Evolutionary conservation across 1,140 invertebrate species (phyloP).

Genomic region (Rhysida immarginata): DNA sequence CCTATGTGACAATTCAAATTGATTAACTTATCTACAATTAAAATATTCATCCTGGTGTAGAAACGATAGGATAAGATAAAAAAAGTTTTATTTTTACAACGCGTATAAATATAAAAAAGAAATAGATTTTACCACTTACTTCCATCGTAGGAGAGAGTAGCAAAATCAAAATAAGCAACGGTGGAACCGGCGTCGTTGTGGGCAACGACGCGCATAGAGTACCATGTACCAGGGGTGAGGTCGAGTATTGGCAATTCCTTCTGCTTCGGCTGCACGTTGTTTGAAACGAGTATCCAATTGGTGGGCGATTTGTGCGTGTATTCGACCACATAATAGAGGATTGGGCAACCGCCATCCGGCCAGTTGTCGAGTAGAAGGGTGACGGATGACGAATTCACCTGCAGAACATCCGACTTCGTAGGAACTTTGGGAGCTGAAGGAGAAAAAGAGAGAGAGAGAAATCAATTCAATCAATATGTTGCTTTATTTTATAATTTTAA

Average conservation of each 20-base stretch:
- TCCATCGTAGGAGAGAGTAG: slow-evolving; percentile 29
- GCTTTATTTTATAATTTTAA: no score
- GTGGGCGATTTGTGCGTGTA: slow-evolving; percentile 38
- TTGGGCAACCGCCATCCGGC: slow-evolving; percentile 77
- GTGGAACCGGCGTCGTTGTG: slow-evolving; percentile 31
- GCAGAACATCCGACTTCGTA: slow-evolving; percentile 30
- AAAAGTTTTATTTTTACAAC: no score
- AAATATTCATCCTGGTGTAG: no score
- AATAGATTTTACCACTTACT: no score
- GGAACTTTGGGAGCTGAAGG: slow-evolving; percentile 8
- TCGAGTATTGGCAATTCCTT: slow-evolving; percentile 26
- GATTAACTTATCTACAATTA: no score
- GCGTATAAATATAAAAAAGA: no score
- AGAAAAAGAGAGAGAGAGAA: no score
- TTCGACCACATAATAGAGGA: slow-evolving; percentile 70
- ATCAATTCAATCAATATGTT: no score
- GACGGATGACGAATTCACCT: slow-evolving; percentile 71
- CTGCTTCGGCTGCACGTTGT: slow-evolving; percentile 20
- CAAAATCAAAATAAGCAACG: slow-evolving; percentile 17
- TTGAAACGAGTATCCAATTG: slow-evolving; percentile 16
- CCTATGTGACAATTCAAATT: no score
- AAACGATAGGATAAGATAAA: no score
- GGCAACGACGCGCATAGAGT: slow-evolving; percentile 29
- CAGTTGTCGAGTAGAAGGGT: slow-evolving; percentile 72
- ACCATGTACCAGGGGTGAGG: slow-evolving; percentile 30